These are phyloP conservation scores for Tachuris rubrigastra DNA, from an alignment of 2,113 vertebrate genomes.

Conservation along the genomic window DNA sequence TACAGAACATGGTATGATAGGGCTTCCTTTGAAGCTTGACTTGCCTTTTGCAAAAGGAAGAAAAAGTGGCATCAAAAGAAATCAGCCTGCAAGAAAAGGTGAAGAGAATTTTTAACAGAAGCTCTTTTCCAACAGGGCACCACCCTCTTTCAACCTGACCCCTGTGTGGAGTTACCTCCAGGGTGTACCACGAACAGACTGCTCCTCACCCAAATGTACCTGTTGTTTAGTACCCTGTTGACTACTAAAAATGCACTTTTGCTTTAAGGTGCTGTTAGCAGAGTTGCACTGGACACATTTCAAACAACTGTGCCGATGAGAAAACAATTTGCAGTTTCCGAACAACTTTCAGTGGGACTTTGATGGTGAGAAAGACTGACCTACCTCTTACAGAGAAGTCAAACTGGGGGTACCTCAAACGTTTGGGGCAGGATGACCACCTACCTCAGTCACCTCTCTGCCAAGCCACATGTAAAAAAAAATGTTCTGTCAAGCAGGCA, in stretches of 20 bases:
- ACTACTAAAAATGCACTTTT: neutral
- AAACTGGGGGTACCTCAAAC: fast-evolving
- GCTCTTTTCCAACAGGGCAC: neutral
- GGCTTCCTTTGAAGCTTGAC: neutral
- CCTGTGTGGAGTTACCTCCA: neutral
- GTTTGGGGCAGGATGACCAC: neutral
- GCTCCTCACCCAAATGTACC: neutral
- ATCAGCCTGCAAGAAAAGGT: neutral
- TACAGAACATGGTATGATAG: fast-evolving
- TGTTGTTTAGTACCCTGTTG: neutral
- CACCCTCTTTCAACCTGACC: neutral
- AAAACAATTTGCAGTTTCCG: neutral
- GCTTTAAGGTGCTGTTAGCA: neutral
- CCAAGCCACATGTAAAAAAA: neutral
- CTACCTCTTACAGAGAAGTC: neutral
- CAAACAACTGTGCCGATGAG: neutral
- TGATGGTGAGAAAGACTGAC: neutral
- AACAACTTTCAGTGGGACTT: neutral
- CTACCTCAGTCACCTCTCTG: neutral
- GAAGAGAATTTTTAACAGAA: neutral
- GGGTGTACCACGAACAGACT: neutral
- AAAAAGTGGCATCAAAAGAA: neutral
- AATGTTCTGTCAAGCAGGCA: neutral
- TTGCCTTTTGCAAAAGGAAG: neutral
- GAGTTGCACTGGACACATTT: neutral